Percentiles rank a stretch among this genome's conserved stretches.
Evolutionary conservation across 2,797 vertebrate genomes (phyloP).

Genomic region (Tragopan temminckii): DNA sequence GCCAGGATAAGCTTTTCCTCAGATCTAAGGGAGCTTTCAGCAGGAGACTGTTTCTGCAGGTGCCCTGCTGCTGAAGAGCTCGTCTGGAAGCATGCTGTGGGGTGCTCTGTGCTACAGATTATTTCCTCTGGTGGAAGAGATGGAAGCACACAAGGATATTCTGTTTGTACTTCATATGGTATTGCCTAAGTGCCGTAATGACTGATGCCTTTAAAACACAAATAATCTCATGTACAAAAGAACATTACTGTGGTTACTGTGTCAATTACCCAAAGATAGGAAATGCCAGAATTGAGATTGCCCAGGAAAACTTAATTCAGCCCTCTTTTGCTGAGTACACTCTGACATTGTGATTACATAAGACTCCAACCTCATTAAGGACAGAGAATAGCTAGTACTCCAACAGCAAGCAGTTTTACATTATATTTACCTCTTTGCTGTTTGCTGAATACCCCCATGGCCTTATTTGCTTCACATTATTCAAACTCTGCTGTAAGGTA

Average conservation of each 20-base stretch:
- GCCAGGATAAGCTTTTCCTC: not conserved
- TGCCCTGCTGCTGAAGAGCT: not conserved
- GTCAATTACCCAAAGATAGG: constrained; percentile 18
- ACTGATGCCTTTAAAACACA: constrained; percentile 2
- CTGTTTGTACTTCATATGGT: not conserved
- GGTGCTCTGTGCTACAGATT: not conserved
- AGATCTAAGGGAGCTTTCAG: not conserved
- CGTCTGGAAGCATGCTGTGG: not conserved
- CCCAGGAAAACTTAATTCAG: not conserved
- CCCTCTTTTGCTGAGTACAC: not conserved
- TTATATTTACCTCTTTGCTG: not conserved
- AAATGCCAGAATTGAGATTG: constrained; percentile 15
- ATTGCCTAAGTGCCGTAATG: constrained; percentile 11
- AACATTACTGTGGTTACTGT: not conserved
- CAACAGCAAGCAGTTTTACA: not conserved
- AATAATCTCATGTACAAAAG: not conserved
- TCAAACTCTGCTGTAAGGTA: not conserved
- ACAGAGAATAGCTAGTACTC: not conserved
- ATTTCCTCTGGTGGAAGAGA: not conserved
- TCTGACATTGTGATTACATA: not conserved
- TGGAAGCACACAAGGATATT: not conserved
- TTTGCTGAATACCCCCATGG: not conserved
- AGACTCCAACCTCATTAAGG: not conserved
- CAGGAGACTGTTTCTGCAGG: not conserved
- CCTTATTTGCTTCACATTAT: constrained; percentile 23